Conservation (phyloP, 2,797 vertebrate species). For the Takifugu ocellatus region DNA sequence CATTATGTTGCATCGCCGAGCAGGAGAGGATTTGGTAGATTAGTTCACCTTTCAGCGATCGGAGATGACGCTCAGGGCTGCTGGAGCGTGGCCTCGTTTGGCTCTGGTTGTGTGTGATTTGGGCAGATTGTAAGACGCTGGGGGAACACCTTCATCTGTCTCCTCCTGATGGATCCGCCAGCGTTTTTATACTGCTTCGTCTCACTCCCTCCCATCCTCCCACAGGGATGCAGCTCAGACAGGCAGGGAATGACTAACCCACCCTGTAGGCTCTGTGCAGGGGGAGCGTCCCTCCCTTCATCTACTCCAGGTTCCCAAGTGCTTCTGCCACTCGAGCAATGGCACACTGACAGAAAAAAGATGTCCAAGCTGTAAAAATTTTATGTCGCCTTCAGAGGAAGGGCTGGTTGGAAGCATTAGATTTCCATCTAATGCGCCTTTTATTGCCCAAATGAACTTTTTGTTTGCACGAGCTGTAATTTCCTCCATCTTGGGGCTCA, state of each 20-base stretch:
- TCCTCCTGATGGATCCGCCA: conserved; percentile 33
- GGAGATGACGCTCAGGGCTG: conserved; percentile 17
- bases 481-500: conserved; percentile 3
- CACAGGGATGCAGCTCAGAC: conserved; percentile 8
- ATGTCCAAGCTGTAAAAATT: conserved; percentile 27
- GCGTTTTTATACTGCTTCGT: conserved; percentile 39
- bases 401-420: conserved; percentile 29
- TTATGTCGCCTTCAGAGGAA: conserved; percentile 29
- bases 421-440: conserved; percentile 18
- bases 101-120: background rate
- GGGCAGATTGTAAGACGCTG: background rate
- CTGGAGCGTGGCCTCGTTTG: conserved; percentile 2
- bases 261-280: conserved; percentile 18
- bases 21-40: conserved; percentile 7
- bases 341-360: conserved; percentile 3
- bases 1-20: conserved; percentile 7
- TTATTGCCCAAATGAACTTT: conserved; percentile 30
- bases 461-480: conserved; percentile 11
- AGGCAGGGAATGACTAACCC: conserved; percentile 30
- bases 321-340: conserved; percentile 27
- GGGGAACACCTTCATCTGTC: conserved; percentile 2
- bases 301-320: conserved; percentile 40
- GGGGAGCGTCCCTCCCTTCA: conserved; percentile 22
- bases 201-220: conserved; percentile 22
- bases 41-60: conserved; percentile 21